Evolutionary conservation across 2,888 invertebrate genomes (phyloP).

Genomic region (Microchrysa polita): DNA sequence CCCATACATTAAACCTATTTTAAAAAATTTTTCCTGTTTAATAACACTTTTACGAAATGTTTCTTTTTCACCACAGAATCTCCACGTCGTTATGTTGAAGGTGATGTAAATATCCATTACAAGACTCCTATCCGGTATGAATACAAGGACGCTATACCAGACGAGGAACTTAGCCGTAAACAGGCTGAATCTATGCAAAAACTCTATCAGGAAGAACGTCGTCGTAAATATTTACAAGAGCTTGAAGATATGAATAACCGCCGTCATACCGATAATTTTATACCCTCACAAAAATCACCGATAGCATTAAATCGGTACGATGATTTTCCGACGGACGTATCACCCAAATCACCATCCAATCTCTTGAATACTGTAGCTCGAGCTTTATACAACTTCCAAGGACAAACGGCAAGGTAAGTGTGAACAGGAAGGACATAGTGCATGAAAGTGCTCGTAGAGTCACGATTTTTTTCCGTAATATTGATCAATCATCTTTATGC

Average conservation of each 20-base stretch:
- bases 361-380: constrained; percentile 83
- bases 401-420: constrained; percentile 71
- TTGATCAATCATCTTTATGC: too few species aligned
- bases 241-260: constrained; percentile 93
- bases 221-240: constrained; percentile 92
- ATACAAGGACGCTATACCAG: constrained; percentile 85
- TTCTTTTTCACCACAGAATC: constrained; percentile 70
- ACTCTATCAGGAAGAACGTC: constrained; percentile 87
- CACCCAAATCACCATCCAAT: constrained; percentile 65
- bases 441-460: background rate
- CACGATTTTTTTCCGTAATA: background rate
- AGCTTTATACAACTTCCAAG: constrained; percentile 91
- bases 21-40: too few species aligned
- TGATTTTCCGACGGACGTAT: constrained; percentile 77
- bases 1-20: too few species aligned
- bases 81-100: constrained; percentile 88
- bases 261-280: constrained; percentile 93
- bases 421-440: background rate
- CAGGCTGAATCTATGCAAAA: constrained; percentile 92
- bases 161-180: constrained; percentile 86
- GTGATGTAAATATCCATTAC: constrained; percentile 95
- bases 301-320: constrained; percentile 93
- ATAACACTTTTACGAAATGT: background rate
- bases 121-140: constrained; percentile 88
- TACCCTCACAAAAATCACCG: constrained; percentile 91